Evolutionary conservation across 2,113 vertebrate species (phyloP).

Genomic region (Delphinus delphis): DNA sequence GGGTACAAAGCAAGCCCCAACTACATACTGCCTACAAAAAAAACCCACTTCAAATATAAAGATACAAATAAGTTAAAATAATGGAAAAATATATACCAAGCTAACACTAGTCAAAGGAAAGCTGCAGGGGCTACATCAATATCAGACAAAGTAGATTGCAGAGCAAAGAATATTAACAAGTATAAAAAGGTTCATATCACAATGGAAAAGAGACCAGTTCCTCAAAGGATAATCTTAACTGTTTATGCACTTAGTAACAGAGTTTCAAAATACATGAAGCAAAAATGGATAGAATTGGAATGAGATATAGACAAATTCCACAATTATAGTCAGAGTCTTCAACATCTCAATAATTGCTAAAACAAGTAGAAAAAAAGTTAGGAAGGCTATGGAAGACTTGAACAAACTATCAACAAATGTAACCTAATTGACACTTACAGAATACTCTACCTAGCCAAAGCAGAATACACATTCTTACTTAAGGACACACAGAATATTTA

Average conservation of each 20-base stretch:
- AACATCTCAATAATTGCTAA: background rate
- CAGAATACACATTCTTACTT: background rate
- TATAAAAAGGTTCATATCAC: background rate
- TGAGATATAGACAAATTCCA: background rate
- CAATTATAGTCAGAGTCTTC: background rate
- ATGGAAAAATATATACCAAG: background rate
- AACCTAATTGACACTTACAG: background rate
- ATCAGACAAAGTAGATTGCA: background rate
- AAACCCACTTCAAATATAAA: background rate
- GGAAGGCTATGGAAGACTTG: background rate
- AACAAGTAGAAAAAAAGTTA: background rate
- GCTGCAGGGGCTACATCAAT: background rate
- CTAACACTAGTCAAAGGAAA: background rate
- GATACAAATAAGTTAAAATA: background rate
- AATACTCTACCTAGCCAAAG: background rate
- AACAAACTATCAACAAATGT: background rate
- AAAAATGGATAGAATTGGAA: background rate
- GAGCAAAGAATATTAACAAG: background rate
- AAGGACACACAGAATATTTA: background rate
- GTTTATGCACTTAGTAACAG: background rate
- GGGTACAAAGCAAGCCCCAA: background rate
- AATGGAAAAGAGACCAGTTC: background rate
- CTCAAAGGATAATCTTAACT: background rate
- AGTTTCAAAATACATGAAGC: background rate
- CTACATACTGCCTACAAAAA: background rate